Evolutionary conservation across 35 echinoderm and acorn worm genomes (phyloP), one percentile per base, ranked within the genome.

Genomic region (Holothuria glaberrima): DNA sequence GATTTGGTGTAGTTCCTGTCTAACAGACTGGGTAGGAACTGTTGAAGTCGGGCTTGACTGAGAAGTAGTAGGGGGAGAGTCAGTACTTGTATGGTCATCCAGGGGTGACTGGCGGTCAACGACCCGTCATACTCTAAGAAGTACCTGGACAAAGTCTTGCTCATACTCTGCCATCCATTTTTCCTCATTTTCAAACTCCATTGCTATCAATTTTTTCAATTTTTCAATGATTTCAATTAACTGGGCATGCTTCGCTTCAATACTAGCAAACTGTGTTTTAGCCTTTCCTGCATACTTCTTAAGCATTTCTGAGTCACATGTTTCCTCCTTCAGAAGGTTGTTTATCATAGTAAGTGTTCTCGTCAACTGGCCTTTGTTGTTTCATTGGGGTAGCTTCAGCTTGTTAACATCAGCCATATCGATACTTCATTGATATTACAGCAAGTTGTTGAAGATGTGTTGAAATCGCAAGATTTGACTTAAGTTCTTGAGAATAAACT

Each of bases 91-190:
- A 13, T 34, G n/a, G 57, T 25, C 25, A 18, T 20, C 26, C 2
- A 87, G 26, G 21, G 30, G 26, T 65, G 36, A 79, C 21, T 38
- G 56, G 28, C 64, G 30, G 20, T 90, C 89, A 25, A 94, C 59
- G 27, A 66, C 68, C 36, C 61, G 27, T 91, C 71, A 87, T 87
- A 82, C 71, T 79, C 63, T 48, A n/a, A 86, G 6, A 34, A 90
- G 34, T 27, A 46, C 81, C 30, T 80, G 66, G 35, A 94, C n/a
- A 33, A 90, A 94, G n/a, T 91, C 68, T 19, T 54, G 56, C 59
- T 94, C 89, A 80, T 78, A 94, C 12, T 94, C 93, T 68, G 76
- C 56, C 89, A 94, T 94, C 93, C 89, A 91, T 35, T 90, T 64
- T 63, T 94, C 93, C 64, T 91, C 81, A 10, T 67, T 75, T 64